Percentiles rank a stretch among this genome's conserved stretches.
Conservation (phyloP, 2,797 vertebrate genomes). For the Siniperca obscura region DNA sequence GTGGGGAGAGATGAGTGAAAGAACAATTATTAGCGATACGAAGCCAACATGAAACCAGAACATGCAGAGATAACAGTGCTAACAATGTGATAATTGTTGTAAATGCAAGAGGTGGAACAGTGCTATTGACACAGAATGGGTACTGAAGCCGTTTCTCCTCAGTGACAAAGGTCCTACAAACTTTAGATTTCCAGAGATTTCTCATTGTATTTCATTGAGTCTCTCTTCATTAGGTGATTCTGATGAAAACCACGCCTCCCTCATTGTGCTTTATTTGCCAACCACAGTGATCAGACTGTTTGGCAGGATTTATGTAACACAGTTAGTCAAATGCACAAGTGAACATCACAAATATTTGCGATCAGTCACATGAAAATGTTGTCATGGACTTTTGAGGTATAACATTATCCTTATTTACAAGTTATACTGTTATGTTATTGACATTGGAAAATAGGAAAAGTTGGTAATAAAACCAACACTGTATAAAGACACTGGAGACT, state of each 20-base stretch:
- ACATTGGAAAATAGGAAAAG: neutral
- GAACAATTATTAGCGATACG: conserved; percentile 59
- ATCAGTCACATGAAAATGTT: neutral
- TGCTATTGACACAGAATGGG: neutral
- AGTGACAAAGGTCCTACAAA: neutral
- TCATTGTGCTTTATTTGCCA: neutral
- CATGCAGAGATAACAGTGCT: conserved; percentile 3
- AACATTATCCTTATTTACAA: neutral
- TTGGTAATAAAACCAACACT: neutral
- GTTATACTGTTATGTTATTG: neutral
- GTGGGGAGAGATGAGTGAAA: conserved; percentile 61
- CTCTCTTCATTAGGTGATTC: neutral
- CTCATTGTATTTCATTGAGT: neutral
- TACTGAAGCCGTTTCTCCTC: neutral
- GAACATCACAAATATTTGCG: neutral
- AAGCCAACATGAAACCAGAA: conserved; percentile 30
- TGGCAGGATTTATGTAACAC: neutral
- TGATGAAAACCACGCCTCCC: neutral
- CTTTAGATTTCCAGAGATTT: neutral
- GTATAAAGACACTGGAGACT: neutral
- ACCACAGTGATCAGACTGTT: neutral
- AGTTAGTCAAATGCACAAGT: neutral
- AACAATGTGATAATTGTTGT: neutral
- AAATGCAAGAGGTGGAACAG: neutral
- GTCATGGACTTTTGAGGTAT: neutral